A percentile compares a stretch with the other conserved stretches of the same genome.
phyloP scores from a whole-genome alignment of 2,888 invertebrate species.

The Norana najaformis region DNA sequence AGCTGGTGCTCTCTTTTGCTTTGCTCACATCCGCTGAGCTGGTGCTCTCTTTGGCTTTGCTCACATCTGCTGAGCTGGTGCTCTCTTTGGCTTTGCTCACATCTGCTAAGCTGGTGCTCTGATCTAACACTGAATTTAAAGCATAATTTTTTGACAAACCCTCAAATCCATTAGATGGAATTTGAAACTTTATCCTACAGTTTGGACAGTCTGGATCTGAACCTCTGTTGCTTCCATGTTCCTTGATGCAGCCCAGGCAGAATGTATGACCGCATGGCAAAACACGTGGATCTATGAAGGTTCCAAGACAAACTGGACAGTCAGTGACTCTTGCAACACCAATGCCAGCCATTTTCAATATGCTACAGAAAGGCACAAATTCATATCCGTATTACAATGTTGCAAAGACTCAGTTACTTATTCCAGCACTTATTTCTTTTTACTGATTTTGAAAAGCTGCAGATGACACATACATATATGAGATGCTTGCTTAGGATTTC shows the following conservation, averaged over 20 bases:
- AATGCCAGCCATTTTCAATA: background rate
- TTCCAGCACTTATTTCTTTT: too few species aligned
- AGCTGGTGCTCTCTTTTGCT: background rate
- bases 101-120: background rate
- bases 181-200: conserved; percentile 13
- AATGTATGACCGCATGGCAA: background rate
- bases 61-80: background rate
- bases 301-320: background rate
- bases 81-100: background rate
- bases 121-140: background rate
- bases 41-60: too few species aligned
- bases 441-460: too few species aligned
- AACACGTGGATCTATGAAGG: background rate
- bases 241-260: background rate
- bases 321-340: background rate
- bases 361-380: too few species aligned
- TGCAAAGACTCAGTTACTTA: too few species aligned
- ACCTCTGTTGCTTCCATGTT: background rate
- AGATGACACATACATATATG: too few species aligned
- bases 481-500: too few species aligned
- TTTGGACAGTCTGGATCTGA: conserved; percentile 1
- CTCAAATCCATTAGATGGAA: background rate
- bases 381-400: too few species aligned
- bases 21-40: background rate
- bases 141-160: background rate